Base-by-base conservation (phyloP, 1,140 invertebrate species). In the Copidosoma floridanum region DNA sequence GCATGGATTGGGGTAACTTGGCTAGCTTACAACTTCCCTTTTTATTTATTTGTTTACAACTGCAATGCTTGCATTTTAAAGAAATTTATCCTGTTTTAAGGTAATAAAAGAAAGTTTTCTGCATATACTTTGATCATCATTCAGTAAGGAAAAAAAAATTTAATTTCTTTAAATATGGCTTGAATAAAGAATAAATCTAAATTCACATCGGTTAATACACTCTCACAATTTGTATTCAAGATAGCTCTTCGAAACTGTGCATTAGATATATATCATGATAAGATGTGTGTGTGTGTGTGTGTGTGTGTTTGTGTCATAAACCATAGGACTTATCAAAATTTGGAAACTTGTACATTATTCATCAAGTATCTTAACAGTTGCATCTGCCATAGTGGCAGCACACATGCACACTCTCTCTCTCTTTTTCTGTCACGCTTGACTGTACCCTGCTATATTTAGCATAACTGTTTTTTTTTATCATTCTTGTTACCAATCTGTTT, bases 391-490 rank as follows among this genome's bases (percentile, higher is more conserved):
- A 51, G 11, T 29, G 6, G 21, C 16, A 41, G 63, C 56, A 65
- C 47, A 62, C 56, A 65, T 58, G 61, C 56, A 68, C 57, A n/a
- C n/a, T n/a, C n/a, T n/a, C n/a, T n/a, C 29, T 69, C 51, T 46
- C 62, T 57, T 43, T 62, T 55, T 56, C 58, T 68, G 60, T 65
- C 67, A 58, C 29, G 66, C 60, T 65, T 59, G 63, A 72, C 65
- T 66, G 68, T 71, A 74, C 73, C 71, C 66, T 72, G 54, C 72
- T 78, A 77, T 74, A 77, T 75, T 78, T 77, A 75, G 71, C 51
- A 6, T 32, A 46, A 51, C 55, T 61, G 68, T 68, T 73, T 71
- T 74, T n/a, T 65, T 71, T 72, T 66, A 47, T 68, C 63, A 43
- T 58, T 46, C 55, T 63, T 57, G 41, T 54, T 56, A 54, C 24